Evolutionary conservation across 2,888 invertebrate species (phyloP).

Genomic region (Hipparchia semele): DNA sequence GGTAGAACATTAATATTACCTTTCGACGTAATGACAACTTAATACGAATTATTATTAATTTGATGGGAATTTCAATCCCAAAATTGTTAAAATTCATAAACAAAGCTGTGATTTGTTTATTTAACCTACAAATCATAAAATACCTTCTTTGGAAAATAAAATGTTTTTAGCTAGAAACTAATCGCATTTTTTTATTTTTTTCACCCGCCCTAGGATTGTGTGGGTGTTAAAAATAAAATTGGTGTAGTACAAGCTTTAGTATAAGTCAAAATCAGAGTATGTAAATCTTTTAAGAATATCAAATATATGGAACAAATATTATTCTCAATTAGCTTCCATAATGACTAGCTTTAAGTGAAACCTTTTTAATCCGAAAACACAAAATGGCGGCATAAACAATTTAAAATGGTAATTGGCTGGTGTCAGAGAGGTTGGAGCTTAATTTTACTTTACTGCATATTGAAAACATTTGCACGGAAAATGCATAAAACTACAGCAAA

Average conservation of each 20-base stretch:
- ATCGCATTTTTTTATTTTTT: no score
- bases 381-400: slow-evolving; percentile 22
- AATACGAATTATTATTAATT: neutral
- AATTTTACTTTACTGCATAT: slow-evolving; percentile 67
- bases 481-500: slow-evolving; percentile 49
- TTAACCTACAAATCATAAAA: no score
- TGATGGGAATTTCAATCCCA: neutral
- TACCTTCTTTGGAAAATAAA: no score
- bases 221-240: no score
- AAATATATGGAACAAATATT: neutral
- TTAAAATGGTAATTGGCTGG: slow-evolving; percentile 25
- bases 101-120: no score
- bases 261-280: no score
- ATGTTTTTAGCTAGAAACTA: no score
- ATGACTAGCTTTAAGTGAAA: slow-evolving; percentile 1
- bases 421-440: slow-evolving; percentile 19
- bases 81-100: neutral
- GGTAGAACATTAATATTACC: slow-evolving; percentile 1
- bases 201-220: no score
- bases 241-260: no score
- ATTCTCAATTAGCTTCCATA: neutral
- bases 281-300: no score
- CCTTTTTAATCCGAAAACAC: slow-evolving; percentile 16
- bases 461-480: slow-evolving; percentile 66
- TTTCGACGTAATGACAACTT: neutral